phyloP scores from a whole-genome alignment of 2,113 vertebrate species.

The Trichomycterus rosablanca region DNA sequence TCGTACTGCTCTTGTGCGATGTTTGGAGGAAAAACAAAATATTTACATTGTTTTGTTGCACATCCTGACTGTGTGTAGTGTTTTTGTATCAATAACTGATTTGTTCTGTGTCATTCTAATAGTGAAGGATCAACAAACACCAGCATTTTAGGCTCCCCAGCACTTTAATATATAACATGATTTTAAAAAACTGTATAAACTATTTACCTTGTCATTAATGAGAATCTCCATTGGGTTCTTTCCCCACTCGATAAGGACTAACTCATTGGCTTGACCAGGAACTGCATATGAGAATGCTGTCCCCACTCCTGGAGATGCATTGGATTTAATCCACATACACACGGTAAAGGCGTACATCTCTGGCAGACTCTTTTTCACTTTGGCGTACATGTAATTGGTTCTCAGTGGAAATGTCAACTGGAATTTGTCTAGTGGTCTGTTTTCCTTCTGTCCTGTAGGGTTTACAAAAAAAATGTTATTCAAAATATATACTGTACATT shows the following conservation, averaged over 20 bases:
- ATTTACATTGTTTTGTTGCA: too few species aligned
- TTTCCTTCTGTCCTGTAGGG: constrained; percentile 86
- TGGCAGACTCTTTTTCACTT: constrained; percentile 91
- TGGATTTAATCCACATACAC: constrained; percentile 97
- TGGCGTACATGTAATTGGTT: constrained; percentile 99
- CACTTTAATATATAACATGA: too few species aligned
- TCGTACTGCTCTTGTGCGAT: too few species aligned
- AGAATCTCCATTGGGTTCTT: constrained; percentile 98
- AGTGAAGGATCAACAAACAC: too few species aligned
- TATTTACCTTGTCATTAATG: constrained; percentile 89
- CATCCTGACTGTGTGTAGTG: too few species aligned
- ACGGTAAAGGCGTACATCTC: constrained; percentile 97
- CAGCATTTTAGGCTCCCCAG: too few species aligned
- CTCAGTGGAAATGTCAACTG: constrained; percentile 91
- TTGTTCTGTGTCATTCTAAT: too few species aligned
- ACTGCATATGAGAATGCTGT: constrained; percentile 96
- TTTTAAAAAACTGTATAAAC: too few species aligned
- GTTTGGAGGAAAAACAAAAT: too few species aligned
- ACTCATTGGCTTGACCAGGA: constrained; percentile 91
- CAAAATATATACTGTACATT: constrained; percentile 9
- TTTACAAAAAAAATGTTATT: constrained; percentile 23
- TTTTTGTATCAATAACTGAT: too few species aligned
- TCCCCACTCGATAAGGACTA: constrained; percentile 97
- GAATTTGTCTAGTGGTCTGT: constrained; percentile 87
- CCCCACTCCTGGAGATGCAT: constrained; percentile 88